phyloP scores from a whole-genome alignment of 1,140 invertebrate species.

The Drosophila setifemur region DNA sequence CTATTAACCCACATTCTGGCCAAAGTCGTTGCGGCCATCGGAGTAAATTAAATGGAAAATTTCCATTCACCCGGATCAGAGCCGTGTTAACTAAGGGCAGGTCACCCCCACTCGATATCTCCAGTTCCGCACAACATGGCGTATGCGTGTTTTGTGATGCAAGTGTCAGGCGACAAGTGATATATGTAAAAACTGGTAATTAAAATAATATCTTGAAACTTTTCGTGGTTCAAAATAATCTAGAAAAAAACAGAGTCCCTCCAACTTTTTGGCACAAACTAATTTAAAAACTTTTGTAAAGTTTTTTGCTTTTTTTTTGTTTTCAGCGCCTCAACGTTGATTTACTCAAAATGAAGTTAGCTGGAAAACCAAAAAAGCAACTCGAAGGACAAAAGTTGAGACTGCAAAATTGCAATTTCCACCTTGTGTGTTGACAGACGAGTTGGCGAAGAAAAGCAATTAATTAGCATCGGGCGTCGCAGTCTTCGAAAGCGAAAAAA shows the following conservation, averaged over 20 bases:
- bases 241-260: not conserved
- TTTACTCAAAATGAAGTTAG: conserved; percentile 21
- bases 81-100: not conserved
- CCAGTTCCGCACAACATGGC: conserved; percentile 17
- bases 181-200: conserved; percentile 32
- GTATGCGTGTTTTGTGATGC: conserved; percentile 14
- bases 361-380: not conserved
- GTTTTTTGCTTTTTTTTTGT: not conserved
- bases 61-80: conserved; percentile 31
- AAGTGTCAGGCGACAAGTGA: not conserved
- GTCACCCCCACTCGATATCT: conserved; percentile 30
- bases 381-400: conserved; percentile 10
- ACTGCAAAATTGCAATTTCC: conserved; percentile 22
- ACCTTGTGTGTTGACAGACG: conserved; percentile 20
- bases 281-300: conserved; percentile 58
- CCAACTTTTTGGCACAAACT: conserved; percentile 44
- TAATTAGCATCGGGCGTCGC: conserved; percentile 39
- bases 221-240: not conserved
- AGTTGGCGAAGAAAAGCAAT: conserved; percentile 37
- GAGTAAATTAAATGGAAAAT: conserved; percentile 80
- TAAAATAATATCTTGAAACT: conserved; percentile 22
- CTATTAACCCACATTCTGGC: conserved; percentile 81
- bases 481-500: not conserved
- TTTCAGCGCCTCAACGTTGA: conserved; percentile 24
- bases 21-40: conserved; percentile 48